Evolutionary conservation across 2,888 invertebrate species (phyloP), one percentile per base, ranked within the genome.

Genomic region (Odontocerum albicorne): DNA sequence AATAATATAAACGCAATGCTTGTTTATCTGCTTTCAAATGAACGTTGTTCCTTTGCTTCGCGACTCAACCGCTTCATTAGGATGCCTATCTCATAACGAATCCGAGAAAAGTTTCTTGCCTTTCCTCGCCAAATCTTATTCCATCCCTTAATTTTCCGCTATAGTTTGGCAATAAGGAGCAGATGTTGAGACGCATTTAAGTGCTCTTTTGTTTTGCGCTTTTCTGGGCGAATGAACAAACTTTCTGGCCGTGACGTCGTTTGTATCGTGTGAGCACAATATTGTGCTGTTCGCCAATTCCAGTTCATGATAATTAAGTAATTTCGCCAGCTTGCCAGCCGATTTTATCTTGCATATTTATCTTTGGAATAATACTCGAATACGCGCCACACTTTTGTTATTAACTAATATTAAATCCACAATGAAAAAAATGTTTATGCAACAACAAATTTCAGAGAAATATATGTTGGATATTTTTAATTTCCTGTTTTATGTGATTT

Each of bases 81-180:
- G 52, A 52, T 52, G 52, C 52, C 46, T 52, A 52, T 52, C 52
- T 52, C 52, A 52, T 52, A 52, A 52, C 52, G 39, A 52, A 52
- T 52, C 52, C 33, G 35, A 40, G 49, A 40, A 52, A 52, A 46
- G 19, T 52, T 52, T 52, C 39, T 39, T n/a, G 49, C 45, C 57
- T 22, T 54, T 58, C 54, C 45, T 50, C 49, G 57, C 50, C 57
- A 46, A 17, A 45, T 58, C 45, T 39, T 54, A 36, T 17, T 42
- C 43, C 19, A n/a, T 22, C 22, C 43, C 32, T 31, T 27, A 38
- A 32, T 51, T 59, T 38, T 17, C 45, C 40, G 46, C 50, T 39
- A 53, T 49, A 50, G 55, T 55, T 55, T 46, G 52, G 51, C 55
- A 59, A 59, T 59, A 59, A 59, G 59, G 36, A 52, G 51, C 59